Percentiles rank a stretch among this genome's conserved stretches.
Evolutionary conservation across 2,797 vertebrate genomes (phyloP).

Genomic region (Pantherophis alleghaniensis): DNA sequence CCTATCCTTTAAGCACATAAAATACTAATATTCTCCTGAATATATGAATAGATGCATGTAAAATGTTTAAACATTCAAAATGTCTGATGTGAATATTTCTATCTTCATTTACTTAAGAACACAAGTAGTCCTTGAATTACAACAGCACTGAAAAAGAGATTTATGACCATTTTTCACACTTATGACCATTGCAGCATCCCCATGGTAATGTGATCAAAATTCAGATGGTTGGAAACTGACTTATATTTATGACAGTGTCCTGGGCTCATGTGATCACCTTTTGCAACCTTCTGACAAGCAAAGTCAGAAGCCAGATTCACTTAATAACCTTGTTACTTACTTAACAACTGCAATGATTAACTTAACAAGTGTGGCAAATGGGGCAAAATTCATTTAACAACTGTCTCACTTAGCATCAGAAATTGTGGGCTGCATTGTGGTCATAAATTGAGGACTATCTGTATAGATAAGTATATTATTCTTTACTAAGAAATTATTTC

Average conservation of each 20-base stretch:
- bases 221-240: not conserved
- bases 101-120: not conserved
- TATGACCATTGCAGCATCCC: not conserved
- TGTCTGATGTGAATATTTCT: not conserved
- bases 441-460: not conserved
- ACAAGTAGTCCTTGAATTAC: not conserved
- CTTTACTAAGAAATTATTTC: not conserved
- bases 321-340: not conserved
- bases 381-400: not conserved
- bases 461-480: not conserved
- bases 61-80: not conserved
- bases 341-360: not conserved
- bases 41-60: not conserved
- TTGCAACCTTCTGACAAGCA: not conserved
- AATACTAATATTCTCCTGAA: not conserved
- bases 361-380: not conserved
- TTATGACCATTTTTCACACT: not conserved
- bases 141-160: not conserved
- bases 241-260: not conserved
- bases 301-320: not conserved
- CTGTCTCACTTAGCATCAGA: not conserved
- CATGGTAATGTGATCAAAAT: not conserved
- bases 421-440: not conserved
- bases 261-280: not conserved
- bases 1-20: not conserved